Evolutionary conservation across 2,888 invertebrate species (phyloP).

Genomic region (Drosophila mimetica): DNA sequence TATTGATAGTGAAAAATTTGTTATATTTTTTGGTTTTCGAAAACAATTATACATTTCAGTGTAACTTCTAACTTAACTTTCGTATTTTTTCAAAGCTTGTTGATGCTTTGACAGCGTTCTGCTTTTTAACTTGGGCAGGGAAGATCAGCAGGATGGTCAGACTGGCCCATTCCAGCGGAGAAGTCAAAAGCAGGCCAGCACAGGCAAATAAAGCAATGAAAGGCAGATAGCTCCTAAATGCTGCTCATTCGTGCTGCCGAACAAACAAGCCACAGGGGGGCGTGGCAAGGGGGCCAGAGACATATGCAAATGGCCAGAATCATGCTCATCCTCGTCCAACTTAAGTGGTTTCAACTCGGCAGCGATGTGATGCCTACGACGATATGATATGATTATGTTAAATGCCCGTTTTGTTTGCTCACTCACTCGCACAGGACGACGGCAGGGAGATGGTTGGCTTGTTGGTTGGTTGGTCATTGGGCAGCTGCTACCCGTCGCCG

Average conservation of each 20-base stretch:
- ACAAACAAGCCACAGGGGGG: conserved; percentile 35
- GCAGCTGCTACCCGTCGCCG: conserved; percentile 59
- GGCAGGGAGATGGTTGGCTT: conserved; percentile 43
- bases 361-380: conserved; percentile 75
- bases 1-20: too few relatives aligned
- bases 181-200: conserved; percentile 43
- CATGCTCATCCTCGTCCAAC: conserved; percentile 59
- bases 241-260: conserved; percentile 66
- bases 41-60: not conserved
- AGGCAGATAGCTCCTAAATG: conserved; percentile 73
- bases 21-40: too few relatives aligned
- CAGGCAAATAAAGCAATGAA: conserved; percentile 74
- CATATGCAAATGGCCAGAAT: conserved; percentile 78
- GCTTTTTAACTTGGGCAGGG: not conserved
- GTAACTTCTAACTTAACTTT: not conserved
- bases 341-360: conserved; percentile 75
- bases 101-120: conserved; percentile 9
- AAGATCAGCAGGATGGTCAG: conserved; percentile 3
- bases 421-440: conserved; percentile 43
- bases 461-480: conserved; percentile 67
- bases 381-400: conserved; percentile 81
- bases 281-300: conserved; percentile 36
- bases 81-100: not conserved
- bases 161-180: conserved; percentile 8
- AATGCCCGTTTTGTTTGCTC: conserved; percentile 79